Evolutionary conservation across 1,140 invertebrate species (phyloP).

Genomic region (Pseudomyrmex concolor): DNA sequence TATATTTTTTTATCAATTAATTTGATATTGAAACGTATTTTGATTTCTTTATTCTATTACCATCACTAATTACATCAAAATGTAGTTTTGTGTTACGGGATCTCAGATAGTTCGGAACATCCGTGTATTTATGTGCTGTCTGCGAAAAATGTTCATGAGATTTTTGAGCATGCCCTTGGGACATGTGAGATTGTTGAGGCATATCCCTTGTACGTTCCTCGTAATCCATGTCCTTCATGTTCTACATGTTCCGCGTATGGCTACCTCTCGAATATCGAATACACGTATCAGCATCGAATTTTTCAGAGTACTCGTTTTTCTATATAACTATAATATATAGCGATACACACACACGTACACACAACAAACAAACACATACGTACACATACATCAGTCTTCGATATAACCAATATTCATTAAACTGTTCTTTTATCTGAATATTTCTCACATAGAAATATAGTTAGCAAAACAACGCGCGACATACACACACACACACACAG

Average conservation of each 20-base stretch:
- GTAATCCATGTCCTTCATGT: slow-evolving; percentile 58
- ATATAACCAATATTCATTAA: not conserved
- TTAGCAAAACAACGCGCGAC: too few relatives aligned
- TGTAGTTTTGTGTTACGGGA: too few relatives aligned
- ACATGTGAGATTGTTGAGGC: slow-evolving; percentile 55
- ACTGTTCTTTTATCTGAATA: not conserved
- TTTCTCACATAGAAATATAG: slow-evolving; percentile 1
- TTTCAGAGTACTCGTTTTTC: slow-evolving; percentile 32
- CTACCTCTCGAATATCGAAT: slow-evolving; percentile 52
- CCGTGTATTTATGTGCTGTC: slow-evolving; percentile 19
- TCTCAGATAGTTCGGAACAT: not conserved
- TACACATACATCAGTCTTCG: not conserved
- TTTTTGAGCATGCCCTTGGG: slow-evolving; percentile 46
- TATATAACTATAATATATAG: slow-evolving; percentile 7
- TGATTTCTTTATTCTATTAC: too few relatives aligned
- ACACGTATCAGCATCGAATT: slow-evolving; percentile 55
- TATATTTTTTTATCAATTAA: too few relatives aligned
- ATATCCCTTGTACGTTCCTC: slow-evolving; percentile 44
- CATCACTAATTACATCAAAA: too few relatives aligned
- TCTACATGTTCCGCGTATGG: slow-evolving; percentile 39
- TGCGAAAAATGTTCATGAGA: slow-evolving; percentile 48
- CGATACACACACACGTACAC: too few relatives aligned
- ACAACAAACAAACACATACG: too few relatives aligned
- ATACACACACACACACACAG: not conserved
- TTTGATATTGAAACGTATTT: too few relatives aligned